Percentiles rank a stretch among this genome's conserved stretches.
These are phyloP conservation scores for Manduca sexta DNA, from an alignment of 1,140 invertebrate genomes.

Conservation along the genomic window DNA sequence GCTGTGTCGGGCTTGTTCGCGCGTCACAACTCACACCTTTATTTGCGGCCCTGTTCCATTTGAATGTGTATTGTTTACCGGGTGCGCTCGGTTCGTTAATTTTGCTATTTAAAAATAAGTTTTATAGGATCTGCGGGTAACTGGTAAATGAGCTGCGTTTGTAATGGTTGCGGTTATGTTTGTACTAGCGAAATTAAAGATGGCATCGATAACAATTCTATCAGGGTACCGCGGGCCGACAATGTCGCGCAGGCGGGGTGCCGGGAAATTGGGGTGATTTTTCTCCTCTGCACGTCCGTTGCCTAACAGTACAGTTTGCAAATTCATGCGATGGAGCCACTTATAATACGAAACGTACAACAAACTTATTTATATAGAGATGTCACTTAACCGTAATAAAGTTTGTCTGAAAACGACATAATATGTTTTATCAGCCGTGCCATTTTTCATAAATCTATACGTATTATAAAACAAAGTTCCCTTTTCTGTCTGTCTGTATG, in stretches of 20 bases:
- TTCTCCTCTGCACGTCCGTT: constrained; percentile 59
- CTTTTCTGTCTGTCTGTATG: too few relatives aligned
- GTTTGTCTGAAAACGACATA: too few relatives aligned
- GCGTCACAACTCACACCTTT: constrained; percentile 29
- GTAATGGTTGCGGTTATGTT: constrained; percentile 30
- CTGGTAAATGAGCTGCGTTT: background rate
- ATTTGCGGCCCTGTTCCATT: constrained; percentile 19
- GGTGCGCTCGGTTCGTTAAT: background rate
- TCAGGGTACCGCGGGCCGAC: constrained; percentile 47
- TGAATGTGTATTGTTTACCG: constrained; percentile 11
- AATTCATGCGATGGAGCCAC: too few relatives aligned
- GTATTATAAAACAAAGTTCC: too few relatives aligned
- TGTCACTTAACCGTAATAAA: too few relatives aligned
- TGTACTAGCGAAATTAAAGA: constrained; percentile 66
- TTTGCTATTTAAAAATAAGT: too few relatives aligned
- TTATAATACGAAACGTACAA: too few relatives aligned
- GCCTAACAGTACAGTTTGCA: constrained; percentile 36
- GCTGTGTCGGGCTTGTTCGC: constrained; percentile 32
- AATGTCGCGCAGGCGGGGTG: constrained; percentile 33
- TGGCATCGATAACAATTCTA: constrained; percentile 69
- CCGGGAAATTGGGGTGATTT: constrained; percentile 70
- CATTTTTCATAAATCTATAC: too few relatives aligned
- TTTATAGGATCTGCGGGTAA: too few relatives aligned
- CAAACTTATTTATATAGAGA: too few relatives aligned
- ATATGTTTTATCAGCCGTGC: too few relatives aligned